phyloP scores from a whole-genome alignment of 1,140 invertebrate genomes.

The Ditylenchus dipsaci region DNA sequence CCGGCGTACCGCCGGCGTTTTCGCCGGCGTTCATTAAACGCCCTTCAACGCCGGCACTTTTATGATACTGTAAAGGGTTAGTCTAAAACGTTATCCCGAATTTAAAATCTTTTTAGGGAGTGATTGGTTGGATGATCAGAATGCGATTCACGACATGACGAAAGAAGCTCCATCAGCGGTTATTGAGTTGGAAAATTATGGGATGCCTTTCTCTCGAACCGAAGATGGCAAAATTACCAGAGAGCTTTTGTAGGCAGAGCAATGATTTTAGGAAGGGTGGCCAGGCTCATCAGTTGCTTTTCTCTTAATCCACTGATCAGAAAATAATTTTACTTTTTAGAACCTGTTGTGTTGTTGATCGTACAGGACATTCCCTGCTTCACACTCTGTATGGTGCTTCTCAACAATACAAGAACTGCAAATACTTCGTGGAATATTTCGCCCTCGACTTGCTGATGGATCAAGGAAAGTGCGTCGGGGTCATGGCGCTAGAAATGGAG shows the following conservation, averaged over 20 bases:
- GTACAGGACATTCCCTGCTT: constrained; percentile 93
- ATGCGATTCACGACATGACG: constrained; percentile 98
- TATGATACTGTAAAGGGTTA: too few relatives aligned
- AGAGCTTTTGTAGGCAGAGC: constrained; percentile 94
- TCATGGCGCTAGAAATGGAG: constrained; percentile 90
- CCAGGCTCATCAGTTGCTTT: constrained; percentile 82
- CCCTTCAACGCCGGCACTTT: too few relatives aligned
- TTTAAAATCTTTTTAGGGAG: too few relatives aligned
- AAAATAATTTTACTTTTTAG: too few relatives aligned
- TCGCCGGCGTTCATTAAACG: too few relatives aligned
- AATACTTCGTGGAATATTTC: too few relatives aligned
- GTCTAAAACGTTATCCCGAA: too few relatives aligned
- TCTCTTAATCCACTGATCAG: too few relatives aligned
- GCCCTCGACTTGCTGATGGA: too few relatives aligned
- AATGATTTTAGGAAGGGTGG: constrained; percentile 92
- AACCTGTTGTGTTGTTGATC: constrained; percentile 69
- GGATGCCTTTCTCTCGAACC: constrained; percentile 90
- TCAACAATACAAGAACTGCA: constrained; percentile 88
- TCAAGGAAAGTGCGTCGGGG: constrained; percentile 68
- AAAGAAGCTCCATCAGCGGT: constrained; percentile 90
- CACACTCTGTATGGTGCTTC: constrained; percentile 97
- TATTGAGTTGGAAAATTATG: too few relatives aligned
- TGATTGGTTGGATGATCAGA: constrained; percentile 95
- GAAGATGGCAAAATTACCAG: constrained; percentile 94
- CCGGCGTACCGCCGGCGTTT: too few relatives aligned